These are phyloP conservation scores for Sylvicapra grimmia DNA, from an alignment of 2,113 vertebrate genomes.

Conservation along the genomic window DNA sequence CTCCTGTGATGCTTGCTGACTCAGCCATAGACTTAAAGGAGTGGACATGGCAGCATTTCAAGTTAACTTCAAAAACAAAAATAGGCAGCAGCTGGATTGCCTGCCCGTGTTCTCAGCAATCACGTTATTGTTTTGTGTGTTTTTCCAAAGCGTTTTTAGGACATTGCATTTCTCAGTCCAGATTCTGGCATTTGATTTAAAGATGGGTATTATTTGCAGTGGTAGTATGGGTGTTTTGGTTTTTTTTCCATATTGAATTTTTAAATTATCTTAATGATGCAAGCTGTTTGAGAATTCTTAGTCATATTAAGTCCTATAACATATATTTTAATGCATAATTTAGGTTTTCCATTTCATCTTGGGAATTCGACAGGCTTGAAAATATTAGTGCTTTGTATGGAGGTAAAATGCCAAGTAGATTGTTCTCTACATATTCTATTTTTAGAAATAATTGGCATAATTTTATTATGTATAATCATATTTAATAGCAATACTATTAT, in stretches of 20 bases:
- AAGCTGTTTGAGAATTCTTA: neutral
- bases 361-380: neutral
- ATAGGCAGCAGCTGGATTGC: neutral
- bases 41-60: neutral
- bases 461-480: neutral
- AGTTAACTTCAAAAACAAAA: neutral
- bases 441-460: neutral
- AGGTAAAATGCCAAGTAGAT: neutral
- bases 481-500: neutral
- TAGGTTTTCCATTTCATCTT: constrained; percentile 10
- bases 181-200: neutral
- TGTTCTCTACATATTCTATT: neutral
- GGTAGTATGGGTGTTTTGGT: neutral
- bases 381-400: neutral
- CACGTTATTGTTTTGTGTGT: neutral
- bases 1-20: neutral
- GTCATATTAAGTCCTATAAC: neutral
- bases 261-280: neutral
- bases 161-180: neutral
- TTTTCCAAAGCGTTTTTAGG: neutral
- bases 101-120: neutral
- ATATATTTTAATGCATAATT: neutral
- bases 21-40: neutral
- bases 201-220: neutral
- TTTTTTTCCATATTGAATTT: constrained; percentile 17